Percentiles rank a stretch among this genome's conserved stretches.
These are phyloP conservation scores for Argynnis bischoffii DNA, from an alignment of 2,888 invertebrate species.

Conservation along the genomic window DNA sequence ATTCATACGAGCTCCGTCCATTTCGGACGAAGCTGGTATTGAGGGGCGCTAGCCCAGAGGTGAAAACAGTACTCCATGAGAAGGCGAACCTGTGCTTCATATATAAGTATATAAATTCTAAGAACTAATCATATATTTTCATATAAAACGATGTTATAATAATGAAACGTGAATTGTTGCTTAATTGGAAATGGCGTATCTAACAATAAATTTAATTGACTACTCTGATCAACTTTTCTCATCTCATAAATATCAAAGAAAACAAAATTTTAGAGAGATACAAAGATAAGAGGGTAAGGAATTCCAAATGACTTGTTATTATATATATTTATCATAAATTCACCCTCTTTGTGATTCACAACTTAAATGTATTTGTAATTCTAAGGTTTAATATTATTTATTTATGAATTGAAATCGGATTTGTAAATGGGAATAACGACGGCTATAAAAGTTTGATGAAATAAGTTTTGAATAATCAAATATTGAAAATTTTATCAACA, in stretches of 20 bases:
- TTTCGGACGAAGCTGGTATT: too few species aligned
- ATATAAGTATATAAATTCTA: too few species aligned
- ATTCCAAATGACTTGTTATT: constrained; percentile 1
- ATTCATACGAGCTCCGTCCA: too few species aligned
- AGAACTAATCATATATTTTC: too few species aligned
- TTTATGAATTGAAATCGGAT: constrained; percentile 17
- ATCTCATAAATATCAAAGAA: constrained; percentile 4
- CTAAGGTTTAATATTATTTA: constrained; percentile 17
- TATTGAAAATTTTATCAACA: constrained; percentile 1
- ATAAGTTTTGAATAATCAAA: constrained; percentile 14
- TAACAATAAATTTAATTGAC: constrained; percentile 17
- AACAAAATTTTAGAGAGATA: constrained; percentile 4
- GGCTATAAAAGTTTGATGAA: constrained; percentile 21
- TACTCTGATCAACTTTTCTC: not conserved
- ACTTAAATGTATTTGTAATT: constrained; percentile 1
- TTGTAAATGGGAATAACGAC: constrained; percentile 16
- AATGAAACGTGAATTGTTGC: not conserved
- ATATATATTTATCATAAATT: not conserved
- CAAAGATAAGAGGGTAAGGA: not conserved
- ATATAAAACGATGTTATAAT: not conserved
- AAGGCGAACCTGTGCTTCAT: too few species aligned
- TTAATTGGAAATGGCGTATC: not conserved
- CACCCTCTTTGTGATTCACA: not conserved
- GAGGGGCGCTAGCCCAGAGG: too few species aligned
- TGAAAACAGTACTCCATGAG: too few species aligned